phyloP scores from a whole-genome alignment of 2,113 vertebrate species.

The Spermophilus dauricus region DNA sequence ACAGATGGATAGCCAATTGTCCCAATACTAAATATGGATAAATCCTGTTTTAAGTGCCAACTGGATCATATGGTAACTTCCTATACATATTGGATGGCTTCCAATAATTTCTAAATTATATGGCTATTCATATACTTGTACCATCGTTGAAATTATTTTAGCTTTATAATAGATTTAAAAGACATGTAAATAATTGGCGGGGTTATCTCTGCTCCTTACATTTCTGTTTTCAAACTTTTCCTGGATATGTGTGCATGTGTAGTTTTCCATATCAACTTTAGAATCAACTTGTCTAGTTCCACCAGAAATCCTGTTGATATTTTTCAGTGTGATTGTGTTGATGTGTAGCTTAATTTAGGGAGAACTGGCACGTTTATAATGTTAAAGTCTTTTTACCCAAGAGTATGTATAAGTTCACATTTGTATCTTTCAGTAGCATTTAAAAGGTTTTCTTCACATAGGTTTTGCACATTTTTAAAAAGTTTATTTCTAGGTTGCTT shows the following conservation, averaged over 20 bases:
- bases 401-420: constrained; percentile 22
- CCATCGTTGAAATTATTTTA: constrained; percentile 63
- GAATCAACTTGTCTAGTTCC: constrained; percentile 41
- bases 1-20: constrained; percentile 79
- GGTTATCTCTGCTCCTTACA: constrained; percentile 34
- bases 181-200: constrained; percentile 33
- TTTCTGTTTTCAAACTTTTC: constrained; percentile 67
- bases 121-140: constrained; percentile 44
- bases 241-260: background rate
- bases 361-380: background rate
- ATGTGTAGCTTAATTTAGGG: constrained; percentile 6
- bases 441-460: constrained; percentile 41
- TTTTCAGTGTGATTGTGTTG: constrained; percentile 15
- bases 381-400: constrained; percentile 10
- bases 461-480: constrained; percentile 45
- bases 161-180: constrained; percentile 62
- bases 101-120: constrained; percentile 70
- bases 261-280: constrained; percentile 55
- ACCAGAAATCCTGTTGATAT: background rate
- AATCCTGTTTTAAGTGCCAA: constrained; percentile 76
- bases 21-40: constrained; percentile 76
- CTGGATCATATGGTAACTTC: constrained; percentile 75
- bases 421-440: constrained; percentile 14
- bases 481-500: constrained; percentile 62
- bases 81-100: constrained; percentile 64